These are phyloP conservation scores for Mayetiola destructor DNA, from an alignment of 2,888 invertebrate genomes.

Conservation along the genomic window DNA sequence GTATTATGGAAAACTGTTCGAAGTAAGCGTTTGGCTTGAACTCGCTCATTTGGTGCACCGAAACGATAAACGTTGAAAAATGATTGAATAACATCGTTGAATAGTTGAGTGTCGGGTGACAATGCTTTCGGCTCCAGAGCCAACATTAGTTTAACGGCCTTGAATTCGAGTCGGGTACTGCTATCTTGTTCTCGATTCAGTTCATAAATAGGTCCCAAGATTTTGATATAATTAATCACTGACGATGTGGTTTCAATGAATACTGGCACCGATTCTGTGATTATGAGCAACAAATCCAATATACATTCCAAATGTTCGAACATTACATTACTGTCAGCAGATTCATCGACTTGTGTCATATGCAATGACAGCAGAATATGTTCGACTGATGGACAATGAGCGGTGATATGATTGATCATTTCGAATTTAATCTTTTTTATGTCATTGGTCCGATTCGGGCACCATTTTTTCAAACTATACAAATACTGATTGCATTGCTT, in stretches of 20 bases:
- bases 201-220: conserved; percentile 30
- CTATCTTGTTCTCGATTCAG: conserved; percentile 15
- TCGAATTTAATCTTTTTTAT: conserved; percentile 33
- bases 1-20: conserved; percentile 43
- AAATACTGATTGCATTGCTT: conserved; percentile 33
- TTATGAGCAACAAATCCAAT: conserved; percentile 29
- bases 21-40: conserved; percentile 42
- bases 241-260: conserved; percentile 31
- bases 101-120: conserved; percentile 39
- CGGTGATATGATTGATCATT: conserved; percentile 30
- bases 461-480: conserved; percentile 24
- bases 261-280: conserved; percentile 30
- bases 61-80: conserved; percentile 40
- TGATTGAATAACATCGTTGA: conserved; percentile 41
- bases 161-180: conserved; percentile 29
- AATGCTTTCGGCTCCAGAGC: conserved; percentile 37
- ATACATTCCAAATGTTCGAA: conserved; percentile 29
- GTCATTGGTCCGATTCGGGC: conserved; percentile 24
- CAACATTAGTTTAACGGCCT: conserved; percentile 31
- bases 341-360: conserved; percentile 18
- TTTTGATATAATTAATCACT: conserved; percentile 30
- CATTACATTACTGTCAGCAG: conserved; percentile 32
- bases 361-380: conserved; percentile 28
- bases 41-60: conserved; percentile 26
- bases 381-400: conserved; percentile 31